Evolutionary conservation across 92 coral and sea anemone genomes (phyloP), one percentile per base, ranked within the genome.

Genomic region (Zoanthus sansibaricus): DNA sequence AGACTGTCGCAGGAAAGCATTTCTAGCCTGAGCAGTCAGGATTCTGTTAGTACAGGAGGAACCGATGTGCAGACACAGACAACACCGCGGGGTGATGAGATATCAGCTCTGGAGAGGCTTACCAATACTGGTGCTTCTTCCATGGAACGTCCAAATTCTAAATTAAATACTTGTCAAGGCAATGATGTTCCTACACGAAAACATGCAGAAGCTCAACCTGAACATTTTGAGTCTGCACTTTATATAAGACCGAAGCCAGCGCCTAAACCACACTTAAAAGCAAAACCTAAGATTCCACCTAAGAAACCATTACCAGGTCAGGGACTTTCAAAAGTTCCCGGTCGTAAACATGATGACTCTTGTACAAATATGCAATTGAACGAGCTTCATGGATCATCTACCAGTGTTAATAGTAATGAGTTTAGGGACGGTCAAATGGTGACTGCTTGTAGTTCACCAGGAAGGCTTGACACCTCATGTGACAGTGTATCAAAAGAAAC

Each of bases 211-310:
- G 4, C 32, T 32, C 3, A 5, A 37, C 52, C 72, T 17, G 72
- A 48, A n/a, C 55, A 79, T 30, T 15, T 51, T 42, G 55, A 51
- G 21, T 4, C 84, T 1, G 71, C 32, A 18, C 21, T 11, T 15
- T 86, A 52, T 13, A 58, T 72, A 13, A 79, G 20, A 42, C 84
- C 84, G 10, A 31, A 70, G 54, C 58, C 77, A 21, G 64, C 88
- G 20, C 87, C 92, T 68, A 91, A 91, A 75, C 93, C 93, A 3
- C 71, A 88, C 16, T 83, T 91, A 46, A 86, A 86, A 78, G 93
- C 95, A 0, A 94, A 94, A 89, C 94, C 97, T n/a, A 94, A 88
- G 83, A 93, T 92, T 15, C 94, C 89, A 86, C 88, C 94, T 21
- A 85, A 84, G 89, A 87, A 87, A 17, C 89, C 90, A 1, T 37